phyloP scores from a whole-genome alignment of 2,797 vertebrate species.

The Coendou prehensilis region DNA sequence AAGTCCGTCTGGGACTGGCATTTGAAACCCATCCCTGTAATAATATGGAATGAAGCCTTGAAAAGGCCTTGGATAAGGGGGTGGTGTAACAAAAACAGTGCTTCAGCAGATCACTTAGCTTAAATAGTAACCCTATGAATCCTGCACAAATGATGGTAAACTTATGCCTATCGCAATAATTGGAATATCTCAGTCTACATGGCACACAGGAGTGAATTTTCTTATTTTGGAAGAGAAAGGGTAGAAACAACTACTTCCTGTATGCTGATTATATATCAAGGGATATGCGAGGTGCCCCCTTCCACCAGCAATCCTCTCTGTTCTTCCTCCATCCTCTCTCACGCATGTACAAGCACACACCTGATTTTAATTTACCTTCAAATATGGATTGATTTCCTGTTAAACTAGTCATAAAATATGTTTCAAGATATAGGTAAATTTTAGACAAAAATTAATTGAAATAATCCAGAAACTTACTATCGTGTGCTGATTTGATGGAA shows the following conservation, averaged over 20 bases:
- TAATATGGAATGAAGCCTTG: constrained; percentile 46
- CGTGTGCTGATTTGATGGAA: background rate
- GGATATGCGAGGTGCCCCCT: background rate
- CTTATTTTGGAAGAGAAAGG: constrained; percentile 18
- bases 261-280: background rate
- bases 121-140: background rate
- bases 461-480: constrained; percentile 51
- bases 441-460: background rate
- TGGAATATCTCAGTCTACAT: background rate
- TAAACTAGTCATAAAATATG: background rate
- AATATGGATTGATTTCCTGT: constrained; percentile 50
- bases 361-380: background rate
- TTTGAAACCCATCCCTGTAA: constrained; percentile 31
- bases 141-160: background rate
- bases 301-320: background rate
- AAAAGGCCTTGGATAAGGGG: constrained; percentile 37
- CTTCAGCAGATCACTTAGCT: constrained; percentile 50
- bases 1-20: background rate
- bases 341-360: background rate
- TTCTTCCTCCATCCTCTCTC: background rate
- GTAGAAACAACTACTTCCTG: background rate
- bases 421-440: constrained; percentile 5
- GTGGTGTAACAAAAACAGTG: constrained; percentile 33
- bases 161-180: background rate
- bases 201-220: background rate